Evolutionary conservation across 2,888 invertebrate species (phyloP).

Genomic region (Ormyrus nitidulus): DNA sequence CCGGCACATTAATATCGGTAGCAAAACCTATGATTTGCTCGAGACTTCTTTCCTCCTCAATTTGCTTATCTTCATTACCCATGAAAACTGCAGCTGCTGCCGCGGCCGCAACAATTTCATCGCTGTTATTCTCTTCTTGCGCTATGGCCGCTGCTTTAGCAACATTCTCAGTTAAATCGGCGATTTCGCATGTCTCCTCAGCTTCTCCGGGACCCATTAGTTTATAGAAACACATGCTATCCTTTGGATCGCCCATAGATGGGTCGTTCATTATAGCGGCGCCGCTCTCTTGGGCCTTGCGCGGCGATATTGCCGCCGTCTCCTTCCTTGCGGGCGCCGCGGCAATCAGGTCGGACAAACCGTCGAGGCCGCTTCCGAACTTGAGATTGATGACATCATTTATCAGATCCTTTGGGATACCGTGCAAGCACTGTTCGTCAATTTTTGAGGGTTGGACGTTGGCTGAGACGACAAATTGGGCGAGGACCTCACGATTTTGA

Average conservation of each 20-base stretch:
- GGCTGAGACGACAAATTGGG: slow-evolving; percentile 73
- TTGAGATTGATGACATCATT: slow-evolving; percentile 75
- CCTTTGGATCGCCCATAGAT: slow-evolving; percentile 74
- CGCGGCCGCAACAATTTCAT: background rate
- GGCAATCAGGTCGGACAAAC: slow-evolving; percentile 63
- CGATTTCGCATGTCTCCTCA: slow-evolving; percentile 46
- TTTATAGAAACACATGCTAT: slow-evolving; percentile 72
- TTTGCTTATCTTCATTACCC: slow-evolving; percentile 46
- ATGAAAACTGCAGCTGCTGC: too few species aligned
- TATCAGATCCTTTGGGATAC: slow-evolving; percentile 72
- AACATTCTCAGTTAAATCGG: slow-evolving; percentile 69
- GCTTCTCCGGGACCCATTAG: slow-evolving; percentile 51
- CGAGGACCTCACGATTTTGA: slow-evolving; percentile 73
- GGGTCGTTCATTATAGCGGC: slow-evolving; percentile 72
- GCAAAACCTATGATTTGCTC: slow-evolving; percentile 69
- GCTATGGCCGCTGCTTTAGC: slow-evolving; percentile 66
- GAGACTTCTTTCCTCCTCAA: slow-evolving; percentile 55
- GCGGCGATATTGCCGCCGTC: slow-evolving; percentile 56
- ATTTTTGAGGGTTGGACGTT: slow-evolving; percentile 74
- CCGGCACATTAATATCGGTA: slow-evolving; percentile 70
- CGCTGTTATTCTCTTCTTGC: slow-evolving; percentile 61
- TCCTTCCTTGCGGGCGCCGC: slow-evolving; percentile 66
- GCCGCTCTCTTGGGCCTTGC: slow-evolving; percentile 60
- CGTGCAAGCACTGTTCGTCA: slow-evolving; percentile 73
- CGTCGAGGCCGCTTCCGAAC: slow-evolving; percentile 71